Evolutionary conservation across 1,140 invertebrate species (phyloP), one percentile per base, ranked within the genome.

Genomic region (Megalopta genalis): DNA sequence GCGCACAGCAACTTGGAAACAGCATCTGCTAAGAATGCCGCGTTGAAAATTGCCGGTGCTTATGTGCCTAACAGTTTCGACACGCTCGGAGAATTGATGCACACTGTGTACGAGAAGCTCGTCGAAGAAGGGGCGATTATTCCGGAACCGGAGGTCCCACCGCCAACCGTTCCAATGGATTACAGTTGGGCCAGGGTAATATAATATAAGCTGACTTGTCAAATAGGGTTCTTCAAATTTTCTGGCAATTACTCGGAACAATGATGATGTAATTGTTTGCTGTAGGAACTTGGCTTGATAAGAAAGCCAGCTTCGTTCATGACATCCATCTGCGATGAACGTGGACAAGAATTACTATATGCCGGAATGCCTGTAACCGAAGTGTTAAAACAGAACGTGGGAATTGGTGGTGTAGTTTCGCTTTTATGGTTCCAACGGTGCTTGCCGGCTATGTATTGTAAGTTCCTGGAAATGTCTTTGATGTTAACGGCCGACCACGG

Each of bases 401-500:
- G 99, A 27, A 98, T 99, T 81, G 99, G 99, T 27, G 99, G 99
- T 39, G 99, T 99, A 6, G 96, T 99, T 65, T 98, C 98, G 39
- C 93, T 99, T 57, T 93, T 99, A 6, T 99, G 99, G 99, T 99
- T 99, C 95, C 99, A 99, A 91, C 95, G 98, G 57, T 97, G 98
- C 88, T 93, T 99, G 21, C 99, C 99, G 0, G 93, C 96, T 0
- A 98, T 98, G 92, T 98, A 98, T 37, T 98, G 97, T 91, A 99
- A 99, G 93, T 99, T 99, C 94, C 96, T 99, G 84, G 99, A 99
- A 94, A 99, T 99, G 97, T 99, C 98, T 89, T 93, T 99, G 42
- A 99, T 99, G 96, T 97, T 99, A 46, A 99, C 99, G 0, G 99
- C 99, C 66, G 99, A 99, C 94, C 99, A 99, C 92, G 99, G 99